Percentiles rank a stretch among this genome's conserved stretches.
phyloP scores from a whole-genome alignment of 2,888 invertebrate genomes.

The Lasioglossum oenotherae region DNA sequence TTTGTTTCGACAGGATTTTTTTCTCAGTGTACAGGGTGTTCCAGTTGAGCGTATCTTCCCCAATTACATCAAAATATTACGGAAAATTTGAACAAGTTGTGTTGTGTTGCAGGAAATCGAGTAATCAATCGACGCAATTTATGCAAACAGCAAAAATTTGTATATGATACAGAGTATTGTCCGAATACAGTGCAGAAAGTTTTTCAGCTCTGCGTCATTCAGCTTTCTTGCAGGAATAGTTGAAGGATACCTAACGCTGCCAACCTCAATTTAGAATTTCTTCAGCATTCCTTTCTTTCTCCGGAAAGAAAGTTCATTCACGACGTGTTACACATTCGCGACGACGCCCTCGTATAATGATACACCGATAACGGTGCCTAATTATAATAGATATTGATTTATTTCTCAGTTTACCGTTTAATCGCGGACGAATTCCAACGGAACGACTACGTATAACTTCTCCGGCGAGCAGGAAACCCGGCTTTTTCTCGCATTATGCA shows the following conservation, averaged over 20 bases:
- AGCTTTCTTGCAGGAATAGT: background rate
- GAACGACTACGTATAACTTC: background rate
- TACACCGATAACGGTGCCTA: background rate
- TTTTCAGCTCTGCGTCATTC: background rate
- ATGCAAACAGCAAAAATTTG: no score
- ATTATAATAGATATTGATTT: background rate
- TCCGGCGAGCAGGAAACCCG: conserved; percentile 20
- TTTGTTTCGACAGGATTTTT: no score
- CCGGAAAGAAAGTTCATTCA: background rate
- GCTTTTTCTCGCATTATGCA: conserved; percentile 9
- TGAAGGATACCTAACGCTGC: background rate
- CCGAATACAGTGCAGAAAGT: background rate
- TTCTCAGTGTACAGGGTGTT: no score
- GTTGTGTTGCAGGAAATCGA: no score
- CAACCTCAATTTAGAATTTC: background rate
- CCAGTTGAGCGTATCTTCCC: background rate
- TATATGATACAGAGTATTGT: background rate
- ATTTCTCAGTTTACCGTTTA: background rate
- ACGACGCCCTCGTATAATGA: background rate
- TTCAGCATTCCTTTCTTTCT: background rate
- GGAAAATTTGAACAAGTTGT: background rate
- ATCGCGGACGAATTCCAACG: background rate
- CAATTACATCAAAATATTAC: background rate
- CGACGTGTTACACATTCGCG: background rate
- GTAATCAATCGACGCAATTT: no score